phyloP scores from a whole-genome alignment of 2,113 vertebrate genomes.

The Philantomba maxwellii region DNA sequence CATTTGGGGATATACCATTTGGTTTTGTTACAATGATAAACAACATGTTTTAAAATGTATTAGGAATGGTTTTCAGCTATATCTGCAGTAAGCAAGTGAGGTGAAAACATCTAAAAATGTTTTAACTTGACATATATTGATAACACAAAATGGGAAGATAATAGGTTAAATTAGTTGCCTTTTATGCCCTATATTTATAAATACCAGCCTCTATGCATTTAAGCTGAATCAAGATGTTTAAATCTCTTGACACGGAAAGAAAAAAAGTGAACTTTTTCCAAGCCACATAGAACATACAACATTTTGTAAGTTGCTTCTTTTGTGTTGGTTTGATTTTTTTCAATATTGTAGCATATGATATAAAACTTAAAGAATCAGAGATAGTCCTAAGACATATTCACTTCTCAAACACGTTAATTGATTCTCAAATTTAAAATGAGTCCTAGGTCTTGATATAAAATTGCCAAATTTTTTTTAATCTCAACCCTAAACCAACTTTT shows the following conservation, averaged over 20 bases:
- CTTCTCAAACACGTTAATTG: neutral
- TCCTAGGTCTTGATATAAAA: neutral
- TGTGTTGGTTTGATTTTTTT: slow-evolving; percentile 20
- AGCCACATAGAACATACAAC: neutral
- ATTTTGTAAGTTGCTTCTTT: slow-evolving; percentile 2
- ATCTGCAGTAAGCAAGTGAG: neutral
- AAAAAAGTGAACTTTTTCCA: slow-evolving; percentile 41
- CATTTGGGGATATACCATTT: neutral
- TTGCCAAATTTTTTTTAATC: neutral
- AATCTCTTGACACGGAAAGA: neutral
- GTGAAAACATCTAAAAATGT: neutral
- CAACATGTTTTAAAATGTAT: neutral
- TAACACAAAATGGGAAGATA: neutral
- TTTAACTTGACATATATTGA: neutral
- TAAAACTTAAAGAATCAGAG: slow-evolving; percentile 12
- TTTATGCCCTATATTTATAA: slow-evolving; percentile 12
- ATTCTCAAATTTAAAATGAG: neutral
- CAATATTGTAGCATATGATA: neutral
- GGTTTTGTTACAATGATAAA: neutral
- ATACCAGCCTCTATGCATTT: neutral
- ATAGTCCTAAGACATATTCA: neutral
- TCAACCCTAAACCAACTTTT: neutral
- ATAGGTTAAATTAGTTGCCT: neutral
- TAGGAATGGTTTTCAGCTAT: neutral
- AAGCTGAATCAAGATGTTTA: neutral